Percentiles rank a stretch among this genome's conserved stretches.
Evolutionary conservation across 1,140 invertebrate species (phyloP).

Genomic region (Ceratitis capitata): DNA sequence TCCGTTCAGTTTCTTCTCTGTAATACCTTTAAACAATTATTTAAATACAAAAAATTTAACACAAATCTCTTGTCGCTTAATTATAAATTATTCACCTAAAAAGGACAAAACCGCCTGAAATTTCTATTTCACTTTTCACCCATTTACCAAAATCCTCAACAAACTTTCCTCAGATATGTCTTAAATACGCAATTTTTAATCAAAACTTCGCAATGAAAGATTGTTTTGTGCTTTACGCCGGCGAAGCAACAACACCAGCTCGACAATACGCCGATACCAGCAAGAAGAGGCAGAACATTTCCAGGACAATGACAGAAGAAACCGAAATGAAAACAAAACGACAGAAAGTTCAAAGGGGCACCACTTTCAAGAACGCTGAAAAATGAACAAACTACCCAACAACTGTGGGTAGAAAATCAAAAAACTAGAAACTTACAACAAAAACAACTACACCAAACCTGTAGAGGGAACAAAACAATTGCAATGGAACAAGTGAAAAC

Average conservation of each 20-base stretch:
- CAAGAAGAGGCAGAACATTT: neutral
- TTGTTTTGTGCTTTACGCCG: neutral
- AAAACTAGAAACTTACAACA: neutral
- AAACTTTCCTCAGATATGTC: constrained; percentile 24
- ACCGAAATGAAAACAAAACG: neutral
- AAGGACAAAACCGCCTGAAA: neutral
- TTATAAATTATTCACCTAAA: neutral
- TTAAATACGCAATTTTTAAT: constrained; percentile 25
- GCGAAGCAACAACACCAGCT: neutral
- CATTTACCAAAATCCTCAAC: neutral
- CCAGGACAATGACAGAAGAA: neutral
- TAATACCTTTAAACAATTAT: too few species aligned
- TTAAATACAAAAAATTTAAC: too few species aligned
- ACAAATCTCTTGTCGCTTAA: neutral
- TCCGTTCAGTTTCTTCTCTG: too few species aligned
- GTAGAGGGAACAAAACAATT: neutral
- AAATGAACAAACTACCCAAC: constrained; percentile 4
- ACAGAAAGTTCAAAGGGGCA: constrained; percentile 4
- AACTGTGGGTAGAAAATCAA: neutral
- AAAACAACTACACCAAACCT: neutral
- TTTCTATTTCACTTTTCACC: constrained; percentile 18
- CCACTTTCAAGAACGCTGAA: neutral
- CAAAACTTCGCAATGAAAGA: constrained; percentile 27
- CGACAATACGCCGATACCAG: neutral
- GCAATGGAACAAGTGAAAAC: constrained; percentile 29